Conservation (phyloP, 2,888 invertebrate species). For the Diachrysia chrysitis region DNA sequence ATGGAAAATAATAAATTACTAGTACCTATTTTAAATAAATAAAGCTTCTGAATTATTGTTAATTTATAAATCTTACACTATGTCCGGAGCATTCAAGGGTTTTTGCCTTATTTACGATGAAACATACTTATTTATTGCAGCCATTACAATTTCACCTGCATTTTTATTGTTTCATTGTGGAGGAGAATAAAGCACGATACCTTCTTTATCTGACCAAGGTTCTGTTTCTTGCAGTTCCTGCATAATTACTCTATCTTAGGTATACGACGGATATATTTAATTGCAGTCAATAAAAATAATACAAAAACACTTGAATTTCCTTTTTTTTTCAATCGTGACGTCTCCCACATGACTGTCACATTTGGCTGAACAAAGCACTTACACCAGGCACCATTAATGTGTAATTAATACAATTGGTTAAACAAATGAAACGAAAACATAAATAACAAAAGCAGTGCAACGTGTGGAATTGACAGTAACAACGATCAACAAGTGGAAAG, state of each 20-base stretch:
- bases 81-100: conserved; percentile 40
- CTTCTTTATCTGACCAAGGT: conserved; percentile 40
- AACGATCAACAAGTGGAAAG: conserved; percentile 58
- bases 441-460: conserved; percentile 49
- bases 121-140: conserved; percentile 59
- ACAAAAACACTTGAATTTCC: neutral
- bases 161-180: conserved; percentile 55
- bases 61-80: conserved; percentile 56
- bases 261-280: conserved; percentile 8
- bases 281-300: neutral
- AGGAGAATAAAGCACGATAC: conserved; percentile 37
- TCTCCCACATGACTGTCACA: neutral
- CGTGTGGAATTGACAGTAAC: conserved; percentile 53
- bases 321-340: neutral
- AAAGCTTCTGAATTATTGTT: conserved; percentile 45
- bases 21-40: conserved; percentile 38
- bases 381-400: conserved; percentile 9
- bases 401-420: conserved; percentile 35
- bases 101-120: conserved; percentile 56
- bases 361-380: conserved; percentile 14
- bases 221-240: conserved; percentile 35
- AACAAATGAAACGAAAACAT: conserved; percentile 42
- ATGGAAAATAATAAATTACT: conserved; percentile 40
- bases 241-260: conserved; percentile 27
- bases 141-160: conserved; percentile 57